Conservation (phyloP, 1,140 invertebrate species). For the Heliconius himera region DNA sequence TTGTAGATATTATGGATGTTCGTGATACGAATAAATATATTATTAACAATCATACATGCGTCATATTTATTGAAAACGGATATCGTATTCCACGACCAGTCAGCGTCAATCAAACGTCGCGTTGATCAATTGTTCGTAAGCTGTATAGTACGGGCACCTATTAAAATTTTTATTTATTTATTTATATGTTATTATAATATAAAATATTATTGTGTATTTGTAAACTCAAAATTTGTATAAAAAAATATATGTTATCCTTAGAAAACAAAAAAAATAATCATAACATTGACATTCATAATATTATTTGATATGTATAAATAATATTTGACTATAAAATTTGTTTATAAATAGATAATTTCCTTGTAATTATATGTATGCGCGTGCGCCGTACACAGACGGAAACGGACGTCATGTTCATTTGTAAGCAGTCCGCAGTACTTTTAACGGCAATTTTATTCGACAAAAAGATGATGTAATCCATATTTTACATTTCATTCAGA, state of each 20-base stretch:
- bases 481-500: not conserved
- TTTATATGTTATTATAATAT: not conserved
- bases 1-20: not conserved
- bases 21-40: not conserved
- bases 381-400: not conserved
- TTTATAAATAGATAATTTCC: not conserved
- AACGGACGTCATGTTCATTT: constrained; percentile 5
- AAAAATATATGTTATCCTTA: no score
- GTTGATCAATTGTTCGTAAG: constrained; percentile 41
- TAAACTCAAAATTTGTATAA: no score
- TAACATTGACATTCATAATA: no score
- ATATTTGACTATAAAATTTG: no score
- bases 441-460: not conserved
- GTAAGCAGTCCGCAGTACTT: not conserved
- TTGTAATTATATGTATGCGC: constrained; percentile 5
- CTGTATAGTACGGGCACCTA: constrained; percentile 30
- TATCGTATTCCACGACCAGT: constrained; percentile 5
- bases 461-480: constrained; percentile 1
- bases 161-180: constrained; percentile 19
- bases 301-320: no score
- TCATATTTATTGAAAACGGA: constrained; percentile 17
- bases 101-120: constrained; percentile 36
- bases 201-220: no score
- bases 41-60: constrained; percentile 6
- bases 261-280: no score